A percentile compares a stretch with the other conserved stretches of the same genome.
Evolutionary conservation across 1,140 invertebrate genomes (phyloP).

Genomic region (Venustaconcha ellipsiformis): DNA sequence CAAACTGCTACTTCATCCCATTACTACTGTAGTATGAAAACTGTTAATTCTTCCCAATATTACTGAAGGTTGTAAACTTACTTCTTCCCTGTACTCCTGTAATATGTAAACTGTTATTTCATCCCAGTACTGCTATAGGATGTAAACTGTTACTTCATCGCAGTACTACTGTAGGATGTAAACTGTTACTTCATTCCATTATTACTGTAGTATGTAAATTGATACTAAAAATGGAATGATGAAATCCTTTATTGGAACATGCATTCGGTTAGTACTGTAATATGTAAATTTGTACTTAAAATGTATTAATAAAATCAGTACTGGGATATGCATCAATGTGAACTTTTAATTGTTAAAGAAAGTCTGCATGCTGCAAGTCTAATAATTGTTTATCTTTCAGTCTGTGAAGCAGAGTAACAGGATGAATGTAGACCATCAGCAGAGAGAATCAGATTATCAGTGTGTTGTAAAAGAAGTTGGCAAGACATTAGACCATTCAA

Average conservation of each 20-base stretch:
- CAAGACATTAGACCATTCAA: conserved; percentile 12
- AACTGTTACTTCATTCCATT: too few species aligned
- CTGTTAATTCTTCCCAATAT: too few species aligned
- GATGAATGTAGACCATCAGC: conserved; percentile 39
- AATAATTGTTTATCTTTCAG: conserved; percentile 36
- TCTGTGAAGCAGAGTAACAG: conserved; percentile 47
- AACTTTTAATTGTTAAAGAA: background rate
- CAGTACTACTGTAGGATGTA: too few species aligned
- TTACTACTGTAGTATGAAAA: too few species aligned
- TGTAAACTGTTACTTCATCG: too few species aligned
- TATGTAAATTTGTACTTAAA: background rate
- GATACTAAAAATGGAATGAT: background rate
- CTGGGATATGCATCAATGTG: background rate
- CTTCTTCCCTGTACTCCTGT: too few species aligned
- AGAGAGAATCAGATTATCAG: conserved; percentile 47
- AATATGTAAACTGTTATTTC: too few species aligned
- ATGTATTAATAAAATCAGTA: conserved; percentile 3
- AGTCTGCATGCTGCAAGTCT: background rate
- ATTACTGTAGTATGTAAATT: background rate
- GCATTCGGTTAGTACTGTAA: background rate
- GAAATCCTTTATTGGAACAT: background rate
- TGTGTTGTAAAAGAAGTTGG: conserved; percentile 35
- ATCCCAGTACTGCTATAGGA: too few species aligned
- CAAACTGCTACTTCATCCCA: too few species aligned
- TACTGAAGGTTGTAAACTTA: too few species aligned